Conservation (phyloP, 35 echinoderm and acorn worm genomes). For the Stichopus chloronotus region DNA sequence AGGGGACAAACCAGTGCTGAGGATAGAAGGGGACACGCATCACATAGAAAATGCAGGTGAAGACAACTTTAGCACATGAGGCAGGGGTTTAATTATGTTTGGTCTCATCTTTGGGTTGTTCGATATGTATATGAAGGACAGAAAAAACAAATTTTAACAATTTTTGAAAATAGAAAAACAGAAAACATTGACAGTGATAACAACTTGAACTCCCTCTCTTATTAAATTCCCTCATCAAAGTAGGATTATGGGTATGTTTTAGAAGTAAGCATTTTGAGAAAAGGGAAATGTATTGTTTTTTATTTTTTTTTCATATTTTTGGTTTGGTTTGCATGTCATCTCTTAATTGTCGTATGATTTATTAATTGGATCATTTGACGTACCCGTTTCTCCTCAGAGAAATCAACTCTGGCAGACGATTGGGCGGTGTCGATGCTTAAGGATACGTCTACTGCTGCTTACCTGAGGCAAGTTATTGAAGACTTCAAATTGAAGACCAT, state of each 20-base stretch:
- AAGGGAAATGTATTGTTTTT: no score
- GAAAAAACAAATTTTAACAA: no score
- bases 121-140: no score
- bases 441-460: slow-evolving; percentile 65
- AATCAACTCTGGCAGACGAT: slow-evolving; percentile 78
- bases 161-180: no score
- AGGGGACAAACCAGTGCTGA: slow-evolving; percentile 59
- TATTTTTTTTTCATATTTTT: no score
- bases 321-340: no score
- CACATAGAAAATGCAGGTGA: slow-evolving; percentile 90
- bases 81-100: not conserved
- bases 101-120: not conserved
- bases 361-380: not conserved
- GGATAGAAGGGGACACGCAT: slow-evolving; percentile 66
- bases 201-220: no score
- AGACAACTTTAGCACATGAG: not conserved
- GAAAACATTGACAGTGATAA: no score
- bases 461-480: slow-evolving; percentile 90
- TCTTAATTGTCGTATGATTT: no score
- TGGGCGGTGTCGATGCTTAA: slow-evolving; percentile 79
- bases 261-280: no score
- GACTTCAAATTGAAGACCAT: slow-evolving; percentile 95
- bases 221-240: no score
- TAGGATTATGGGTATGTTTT: no score
- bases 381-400: slow-evolving; percentile 57